phyloP scores from a whole-genome alignment of 2,113 vertebrate species.

The Lampris megalopsis region DNA sequence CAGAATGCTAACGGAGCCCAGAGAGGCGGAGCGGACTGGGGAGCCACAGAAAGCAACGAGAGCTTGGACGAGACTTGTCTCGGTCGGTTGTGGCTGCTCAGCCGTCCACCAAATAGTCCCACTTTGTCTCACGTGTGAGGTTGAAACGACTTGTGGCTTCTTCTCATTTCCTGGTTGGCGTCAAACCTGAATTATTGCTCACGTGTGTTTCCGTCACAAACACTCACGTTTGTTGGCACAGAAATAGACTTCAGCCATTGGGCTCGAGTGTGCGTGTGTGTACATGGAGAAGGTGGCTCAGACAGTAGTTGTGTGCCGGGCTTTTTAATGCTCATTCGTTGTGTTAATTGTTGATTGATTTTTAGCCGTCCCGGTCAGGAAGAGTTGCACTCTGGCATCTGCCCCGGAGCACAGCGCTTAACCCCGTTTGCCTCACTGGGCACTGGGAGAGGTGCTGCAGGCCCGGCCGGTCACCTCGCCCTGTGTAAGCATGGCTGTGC shows the following conservation, averaged over 20 bases:
- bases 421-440: constrained; percentile 45
- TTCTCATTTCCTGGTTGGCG: too few relatives aligned
- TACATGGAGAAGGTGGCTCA: neutral
- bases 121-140: too few relatives aligned
- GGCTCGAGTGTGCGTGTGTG: neutral
- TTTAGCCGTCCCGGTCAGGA: neutral
- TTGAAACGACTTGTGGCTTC: too few relatives aligned
- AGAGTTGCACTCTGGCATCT: constrained; percentile 2
- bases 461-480: neutral
- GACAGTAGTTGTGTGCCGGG: neutral
- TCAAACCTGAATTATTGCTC: too few relatives aligned
- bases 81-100: too few relatives aligned
- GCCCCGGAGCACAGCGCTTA: constrained; percentile 21
- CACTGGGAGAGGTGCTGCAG: constrained; percentile 1
- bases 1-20: constrained; percentile 27
- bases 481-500: constrained; percentile 14
- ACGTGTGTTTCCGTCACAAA: too few relatives aligned
- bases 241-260: too few relatives aligned
- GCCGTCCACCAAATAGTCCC: too few relatives aligned
- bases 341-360: constrained; percentile 3
- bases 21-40: neutral
- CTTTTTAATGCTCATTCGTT: constrained; percentile 23
- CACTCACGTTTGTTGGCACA: too few relatives aligned
- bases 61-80: neutral
- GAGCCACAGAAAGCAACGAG: neutral